Evolutionary conservation across 1,140 invertebrate species (phyloP), one percentile per base, ranked within the genome.

Genomic region (Periplaneta americana): DNA sequence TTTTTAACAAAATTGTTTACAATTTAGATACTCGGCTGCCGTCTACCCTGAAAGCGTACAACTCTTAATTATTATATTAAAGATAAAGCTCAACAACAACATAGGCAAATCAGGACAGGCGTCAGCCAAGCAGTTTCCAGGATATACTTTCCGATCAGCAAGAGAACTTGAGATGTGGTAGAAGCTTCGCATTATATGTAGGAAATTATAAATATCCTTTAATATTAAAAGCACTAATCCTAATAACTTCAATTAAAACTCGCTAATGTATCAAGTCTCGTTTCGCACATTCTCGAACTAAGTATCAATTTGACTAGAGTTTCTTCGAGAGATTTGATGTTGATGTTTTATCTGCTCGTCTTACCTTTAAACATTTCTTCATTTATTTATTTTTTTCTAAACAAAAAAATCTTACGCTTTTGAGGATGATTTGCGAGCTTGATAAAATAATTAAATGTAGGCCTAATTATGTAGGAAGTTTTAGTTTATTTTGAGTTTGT

Each of bases 41-140:
- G 75, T 77, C 75, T 33, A 34, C 1, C 22, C 75, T 77, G 75
- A 77, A 77, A 34, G 48, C 48, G 13, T 13, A 33, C 33, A 77
- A 28, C 35, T 36, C 35, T 77, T 33, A 77, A 77, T 77, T 34
- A 77, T 77, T 34, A 33, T 77, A 77, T 77, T 77, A 22, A 66
- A 66, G 48, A 66, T 66, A 66, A 34, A 34, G 22, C 35, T 77
- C 75, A 77, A 77, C 75, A 77, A 77, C 75, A 77, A 77, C 32
- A 36, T 36, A 77, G 32, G 33, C 75, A 34, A 22, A 31, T 77
- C 75, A 77, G 35, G 22, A n/a, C 22, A 77, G 75, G 33, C 75
- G 31, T 34, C 75, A 3, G 75, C 31, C 35, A 77, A 33, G n/a
- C 22, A 22, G 31, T 33, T 35, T 35, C n/a, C 17, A 18, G 75